phyloP scores from a whole-genome alignment of 2,888 invertebrate genomes.

The Drosophila gaucha region DNA sequence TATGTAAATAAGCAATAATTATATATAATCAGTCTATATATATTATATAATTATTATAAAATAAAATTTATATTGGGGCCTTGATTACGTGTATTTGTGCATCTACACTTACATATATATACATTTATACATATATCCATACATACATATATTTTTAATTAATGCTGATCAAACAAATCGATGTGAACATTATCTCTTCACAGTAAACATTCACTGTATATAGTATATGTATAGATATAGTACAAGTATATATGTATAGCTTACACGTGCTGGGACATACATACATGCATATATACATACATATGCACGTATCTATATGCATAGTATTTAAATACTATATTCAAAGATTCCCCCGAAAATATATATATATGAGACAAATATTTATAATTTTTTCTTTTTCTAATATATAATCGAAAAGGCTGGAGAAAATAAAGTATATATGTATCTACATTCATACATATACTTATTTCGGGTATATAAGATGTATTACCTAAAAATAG shows the following conservation, averaged over 20 bases:
- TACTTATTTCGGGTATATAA: constrained; percentile 24
- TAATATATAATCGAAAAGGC: constrained; percentile 6
- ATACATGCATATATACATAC: not conserved
- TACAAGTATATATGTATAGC: not conserved
- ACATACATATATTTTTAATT: no score
- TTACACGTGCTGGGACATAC: not conserved
- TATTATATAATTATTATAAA: no score
- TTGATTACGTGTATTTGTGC: no score
- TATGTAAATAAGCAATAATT: not conserved
- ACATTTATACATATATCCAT: no score
- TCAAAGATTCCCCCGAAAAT: no score
- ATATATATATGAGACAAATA: constrained; percentile 5
- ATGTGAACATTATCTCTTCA: constrained; percentile 3
- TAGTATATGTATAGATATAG: not conserved
- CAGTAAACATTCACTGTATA: not conserved
- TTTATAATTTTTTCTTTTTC: no score
- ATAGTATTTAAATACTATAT: not conserved
- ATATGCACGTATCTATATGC: constrained; percentile 4
- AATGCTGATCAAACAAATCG: not conserved
- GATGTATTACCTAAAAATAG: constrained; percentile 68
- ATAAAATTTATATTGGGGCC: no score
- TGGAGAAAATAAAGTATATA: no score
- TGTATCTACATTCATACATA: not conserved
- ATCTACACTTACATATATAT: no score
- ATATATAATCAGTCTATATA: not conserved